phyloP scores from a whole-genome alignment of 2,113 vertebrate genomes.

The Okapia johnstoni region DNA sequence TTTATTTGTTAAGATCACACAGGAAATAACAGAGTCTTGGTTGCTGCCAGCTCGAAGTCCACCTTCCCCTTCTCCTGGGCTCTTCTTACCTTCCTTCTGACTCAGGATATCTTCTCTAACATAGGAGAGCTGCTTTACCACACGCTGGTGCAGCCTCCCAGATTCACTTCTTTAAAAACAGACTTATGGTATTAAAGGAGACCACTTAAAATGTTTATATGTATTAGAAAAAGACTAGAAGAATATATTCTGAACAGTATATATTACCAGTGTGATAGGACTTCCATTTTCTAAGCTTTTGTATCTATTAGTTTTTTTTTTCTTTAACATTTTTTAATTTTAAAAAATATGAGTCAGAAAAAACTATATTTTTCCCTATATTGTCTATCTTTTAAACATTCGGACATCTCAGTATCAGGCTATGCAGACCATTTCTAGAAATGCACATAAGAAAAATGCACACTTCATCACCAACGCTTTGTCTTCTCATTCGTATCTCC shows the following conservation, averaged over 20 bases:
- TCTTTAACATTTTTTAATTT: background rate
- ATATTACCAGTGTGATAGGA: background rate
- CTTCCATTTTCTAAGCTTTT: slow-evolving; percentile 11
- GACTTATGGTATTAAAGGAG: background rate
- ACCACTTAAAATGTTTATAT: background rate
- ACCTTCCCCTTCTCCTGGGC: background rate
- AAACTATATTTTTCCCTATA: background rate
- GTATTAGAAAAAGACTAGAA: background rate
- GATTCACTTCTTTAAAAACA: background rate
- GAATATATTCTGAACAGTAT: background rate
- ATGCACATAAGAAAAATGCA: background rate
- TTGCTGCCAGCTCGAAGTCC: background rate
- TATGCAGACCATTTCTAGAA: background rate
- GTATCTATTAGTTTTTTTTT: background rate
- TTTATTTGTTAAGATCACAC: background rate
- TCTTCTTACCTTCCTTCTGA: background rate
- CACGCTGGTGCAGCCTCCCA: background rate
- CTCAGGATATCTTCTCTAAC: background rate
- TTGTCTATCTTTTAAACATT: background rate
- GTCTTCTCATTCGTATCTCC: background rate
- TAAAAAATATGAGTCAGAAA: background rate
- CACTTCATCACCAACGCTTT: background rate
- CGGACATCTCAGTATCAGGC: background rate
- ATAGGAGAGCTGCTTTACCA: background rate
- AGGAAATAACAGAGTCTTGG: background rate